Evolutionary conservation across 2,888 invertebrate genomes (phyloP).

Genomic region (Drosophila mulleri): DNA sequence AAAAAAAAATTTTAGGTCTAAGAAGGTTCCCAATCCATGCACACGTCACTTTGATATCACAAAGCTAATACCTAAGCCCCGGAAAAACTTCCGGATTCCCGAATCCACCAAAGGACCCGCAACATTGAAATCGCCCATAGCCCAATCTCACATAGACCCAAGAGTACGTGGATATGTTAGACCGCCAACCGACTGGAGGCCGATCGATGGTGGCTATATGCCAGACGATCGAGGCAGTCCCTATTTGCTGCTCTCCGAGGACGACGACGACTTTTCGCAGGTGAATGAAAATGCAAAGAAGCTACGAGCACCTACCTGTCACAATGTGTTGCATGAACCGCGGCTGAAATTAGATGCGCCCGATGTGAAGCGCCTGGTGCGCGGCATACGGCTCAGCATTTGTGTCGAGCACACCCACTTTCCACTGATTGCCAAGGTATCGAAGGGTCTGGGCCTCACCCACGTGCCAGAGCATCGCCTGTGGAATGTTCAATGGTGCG

Average conservation of each 20-base stretch:
- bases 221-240: constrained; percentile 16
- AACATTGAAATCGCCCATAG: not conserved
- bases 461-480: constrained; percentile 90
- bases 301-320: constrained; percentile 40
- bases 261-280: not conserved
- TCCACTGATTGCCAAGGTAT: constrained; percentile 74
- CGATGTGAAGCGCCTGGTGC: constrained; percentile 34
- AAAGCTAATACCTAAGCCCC: constrained; percentile 18
- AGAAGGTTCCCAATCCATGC: constrained; percentile 35
- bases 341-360: constrained; percentile 22
- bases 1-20: constrained; percentile 38
- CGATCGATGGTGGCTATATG: not conserved
- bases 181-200: constrained; percentile 16
- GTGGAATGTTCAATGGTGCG: constrained; percentile 96
- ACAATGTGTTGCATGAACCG: constrained; percentile 40
- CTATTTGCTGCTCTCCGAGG: constrained; percentile 45
- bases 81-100: not conserved
- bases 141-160: not conserved
- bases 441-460: constrained; percentile 81
- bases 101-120: constrained; percentile 3
- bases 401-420: constrained; percentile 82
- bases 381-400: constrained; percentile 71
- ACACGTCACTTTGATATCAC: constrained; percentile 45
- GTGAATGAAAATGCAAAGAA: not conserved
- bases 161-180: not conserved